Evolutionary conservation across 2,888 invertebrate genomes (phyloP), one percentile per base, ranked within the genome.

Genomic region (Smittia sp.): DNA sequence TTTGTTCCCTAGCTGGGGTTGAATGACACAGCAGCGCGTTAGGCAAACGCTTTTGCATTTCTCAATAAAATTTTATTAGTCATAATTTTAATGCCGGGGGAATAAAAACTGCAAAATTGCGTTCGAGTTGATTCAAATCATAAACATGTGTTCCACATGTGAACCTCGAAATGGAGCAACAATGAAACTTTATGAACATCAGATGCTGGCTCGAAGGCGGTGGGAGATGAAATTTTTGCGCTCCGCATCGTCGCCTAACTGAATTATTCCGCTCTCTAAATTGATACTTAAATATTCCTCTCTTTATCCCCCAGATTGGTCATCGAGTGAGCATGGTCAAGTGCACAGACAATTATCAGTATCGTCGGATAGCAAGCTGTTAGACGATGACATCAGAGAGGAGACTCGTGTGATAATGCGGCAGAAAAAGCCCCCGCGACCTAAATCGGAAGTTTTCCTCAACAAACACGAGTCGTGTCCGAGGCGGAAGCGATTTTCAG

Each of bases 371-470:
- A 94, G 94, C 78, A 94, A 94, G 83, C 87, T 94, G 78, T 85
- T 95, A 78, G 94, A 95, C 83, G 94, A 94, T 80, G 92, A 93
- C 80, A 93, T 92, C 81, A 85, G 93, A 80, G 94, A 94, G 82
- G 94, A 94, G 83, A 89, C 93, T 77, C 87, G 92, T 82, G 94
- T 94, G 78, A 91, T 94, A 80, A 86, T 94, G 85, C 87, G 94
- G 86, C 92, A 93, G 79, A 92, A 92, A 83, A 92, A 94, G 84
- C 93, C 94, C 77, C 94, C 94, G 77, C 87, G 97, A 86, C 97
- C 97, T 79, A 96, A 96, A 83, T 96, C 96, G 20, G 97, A 97
- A 85, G 96, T 96, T 76, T 93, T 93, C 84, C 89, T 95, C 78
- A 92, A 92, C 81, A 88, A 89, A 80, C 86, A 85, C 77, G 88